Base-by-base conservation (phyloP, 37 sponge, comb jelly and placozoan genomes). In the Axinella damicornis region DNA sequence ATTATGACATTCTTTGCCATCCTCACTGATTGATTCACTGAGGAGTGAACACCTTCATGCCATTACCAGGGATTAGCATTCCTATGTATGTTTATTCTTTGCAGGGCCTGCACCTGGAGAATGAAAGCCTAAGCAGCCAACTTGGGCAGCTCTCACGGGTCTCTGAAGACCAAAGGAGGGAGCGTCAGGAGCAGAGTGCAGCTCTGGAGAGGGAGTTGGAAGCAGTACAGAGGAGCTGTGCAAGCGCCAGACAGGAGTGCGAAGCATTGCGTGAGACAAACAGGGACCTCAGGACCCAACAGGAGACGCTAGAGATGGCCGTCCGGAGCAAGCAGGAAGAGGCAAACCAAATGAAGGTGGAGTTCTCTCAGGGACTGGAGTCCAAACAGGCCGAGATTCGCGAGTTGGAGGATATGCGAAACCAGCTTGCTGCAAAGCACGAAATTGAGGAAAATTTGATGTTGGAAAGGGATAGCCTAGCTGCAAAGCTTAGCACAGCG, bases 401-500 rank as follows among this genome's bases (percentile, higher is more conserved):
- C 2, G 77, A 88, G 37, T 64, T 88, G 30, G 53, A 82, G 64
- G 71, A 64, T 55, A 35, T 88, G 34, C 81, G 52, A 16, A 32
- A 37, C 52, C 76, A 74, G 52, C 57, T 88, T 9, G 69, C 61
- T 39, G 38, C 61, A 24, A 67, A 54, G 53, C 69, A 88, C 52
- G 77, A 81, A 21, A 52, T 61, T 16, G 46, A 77, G 53, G 89
- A 88, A 71, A 76, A 54, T 38, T 70, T 88, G n/a, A 30, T 57
- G 37, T 14, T 30, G 24, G 83, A 81, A 33, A 74, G 56, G 34
- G 76, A 88, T 6, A 70, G 68, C 19, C 63, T 82, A n/a, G 41
- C 35, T 1, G 14, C 30, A 22, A 36, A 54, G 28, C 53, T 86
- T 31, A 71, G 32, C 24, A 13, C 63, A 16, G 64, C 65, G 40